Evolutionary conservation across 2,113 vertebrate species (phyloP).

Genomic region (Heteronetta atricapilla): DNA sequence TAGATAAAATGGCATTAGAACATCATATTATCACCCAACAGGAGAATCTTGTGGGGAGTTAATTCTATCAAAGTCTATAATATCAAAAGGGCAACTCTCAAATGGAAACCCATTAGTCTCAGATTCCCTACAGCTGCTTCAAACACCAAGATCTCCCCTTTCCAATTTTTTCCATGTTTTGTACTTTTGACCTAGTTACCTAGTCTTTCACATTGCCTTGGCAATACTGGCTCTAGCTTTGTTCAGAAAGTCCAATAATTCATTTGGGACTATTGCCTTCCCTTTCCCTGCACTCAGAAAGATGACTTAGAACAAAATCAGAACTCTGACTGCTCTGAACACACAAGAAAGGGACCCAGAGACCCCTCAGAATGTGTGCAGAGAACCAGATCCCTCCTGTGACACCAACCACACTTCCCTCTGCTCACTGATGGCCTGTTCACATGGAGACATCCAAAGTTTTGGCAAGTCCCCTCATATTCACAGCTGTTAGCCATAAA

Average conservation of each 20-base stretch:
- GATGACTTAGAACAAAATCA: neutral
- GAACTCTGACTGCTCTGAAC: neutral
- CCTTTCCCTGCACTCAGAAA: neutral
- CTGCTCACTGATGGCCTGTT: neutral
- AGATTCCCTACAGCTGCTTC: neutral
- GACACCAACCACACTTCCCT: neutral
- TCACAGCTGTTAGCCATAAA: neutral
- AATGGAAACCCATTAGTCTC: neutral
- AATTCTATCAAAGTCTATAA: neutral
- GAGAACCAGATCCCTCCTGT: neutral
- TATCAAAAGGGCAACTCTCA: neutral
- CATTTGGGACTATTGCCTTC: neutral
- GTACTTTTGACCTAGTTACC: neutral
- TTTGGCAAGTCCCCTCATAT: neutral
- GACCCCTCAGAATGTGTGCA: neutral
- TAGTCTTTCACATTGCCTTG: neutral
- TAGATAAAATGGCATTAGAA: neutral
- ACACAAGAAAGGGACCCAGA: neutral
- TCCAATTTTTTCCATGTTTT: neutral
- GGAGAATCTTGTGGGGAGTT: neutral
- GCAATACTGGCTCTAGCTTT: neutral
- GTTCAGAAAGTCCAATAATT: neutral
- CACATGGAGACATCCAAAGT: neutral
- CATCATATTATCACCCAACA: neutral
- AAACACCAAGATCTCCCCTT: neutral